Base-by-base conservation (phyloP, 2,797 vertebrate genomes). In the Myoxocephalus aenaeus region DNA sequence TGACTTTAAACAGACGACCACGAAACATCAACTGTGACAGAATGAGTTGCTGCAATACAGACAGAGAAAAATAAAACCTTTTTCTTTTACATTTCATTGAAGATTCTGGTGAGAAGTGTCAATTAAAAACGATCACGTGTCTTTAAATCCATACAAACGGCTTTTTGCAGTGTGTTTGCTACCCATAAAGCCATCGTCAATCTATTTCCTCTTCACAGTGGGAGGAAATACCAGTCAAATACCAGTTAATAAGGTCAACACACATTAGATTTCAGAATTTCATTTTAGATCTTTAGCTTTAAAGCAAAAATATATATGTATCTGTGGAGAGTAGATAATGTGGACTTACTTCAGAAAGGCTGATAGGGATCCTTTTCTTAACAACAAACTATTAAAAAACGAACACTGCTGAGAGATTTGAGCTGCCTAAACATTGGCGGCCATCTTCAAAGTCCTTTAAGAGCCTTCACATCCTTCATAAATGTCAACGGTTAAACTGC, bases 101-200 rank as follows among this genome's bases (percentile, higher is more conserved):
- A 6, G 10, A n/a, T 74, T 75, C 51, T 38, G 62, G 44, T 65
- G 78, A 56, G 20, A 63, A 59, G 12, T 56, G 27, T 74, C 34
- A 17, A 22, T 73, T 46, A 20, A 61, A 63, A 71, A 67, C 0
- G 40, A 48, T 66, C 48, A 20, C 18, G 13, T 50, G 46, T n/a
- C 13, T 36, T 81, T 66, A 50, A 83, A 80, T 75, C 62, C 63
- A 44, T 59, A 68, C 42, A 64, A 72, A 69, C 59, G 48, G 66
- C 27, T 14, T 77, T 65, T 29, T 73, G 77, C 78, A 82, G 71
- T 80, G 85, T 77, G n/a, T 40, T 63, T 69, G 17, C 63, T 75
- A 22, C 32, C 53, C 66, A 69, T 61, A 17, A 64, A 48, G 54
- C 67, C 25, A 8, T 25, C 0, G 4, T 32, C 13, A 12, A 18